Conservation (phyloP, 1,140 invertebrate species). For the Sminthurinus signatus region DNA sequence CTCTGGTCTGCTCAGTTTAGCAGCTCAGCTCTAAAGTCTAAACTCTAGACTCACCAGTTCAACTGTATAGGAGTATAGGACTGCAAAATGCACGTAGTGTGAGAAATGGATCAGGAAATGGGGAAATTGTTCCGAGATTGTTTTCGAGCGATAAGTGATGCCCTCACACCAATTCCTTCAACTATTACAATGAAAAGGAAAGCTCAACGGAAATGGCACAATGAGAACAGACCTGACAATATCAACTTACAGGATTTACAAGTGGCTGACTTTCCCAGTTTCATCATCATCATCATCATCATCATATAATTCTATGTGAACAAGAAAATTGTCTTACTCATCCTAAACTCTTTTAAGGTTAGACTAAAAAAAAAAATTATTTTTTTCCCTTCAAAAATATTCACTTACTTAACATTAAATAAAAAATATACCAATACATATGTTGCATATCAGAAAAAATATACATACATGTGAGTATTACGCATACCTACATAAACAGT, state of each 20-base stretch:
- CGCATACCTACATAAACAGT: too few species aligned
- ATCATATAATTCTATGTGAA: slow-evolving; percentile 31
- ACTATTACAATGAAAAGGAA: slow-evolving; percentile 23
- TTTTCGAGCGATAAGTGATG: slow-evolving; percentile 26
- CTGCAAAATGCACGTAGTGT: slow-evolving; percentile 25
- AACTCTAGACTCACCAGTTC: neutral
- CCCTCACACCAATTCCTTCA: slow-evolving; percentile 22
- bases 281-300: slow-evolving; percentile 24
- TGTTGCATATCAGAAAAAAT: too few species aligned
- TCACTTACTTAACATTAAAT: neutral
- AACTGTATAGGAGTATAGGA: neutral
- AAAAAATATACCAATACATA: too few species aligned
- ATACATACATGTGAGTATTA: too few species aligned
- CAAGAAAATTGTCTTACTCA: slow-evolving; percentile 25
- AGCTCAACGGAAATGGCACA: slow-evolving; percentile 34
- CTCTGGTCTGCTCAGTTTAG: neutral
- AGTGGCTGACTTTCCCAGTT: slow-evolving; percentile 37
- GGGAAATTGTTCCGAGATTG: slow-evolving; percentile 28
- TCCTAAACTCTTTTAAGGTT: neutral
- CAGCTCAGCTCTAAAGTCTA: neutral
- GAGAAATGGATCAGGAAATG: slow-evolving; percentile 30
- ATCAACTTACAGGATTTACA: slow-evolving; percentile 46
- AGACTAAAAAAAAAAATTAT: too few species aligned
- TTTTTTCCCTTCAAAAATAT: neutral
- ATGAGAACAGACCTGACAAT: slow-evolving; percentile 30